These are phyloP conservation scores for Heteromurus nitidus DNA, from an alignment of 2,888 invertebrate species.

Conservation along the genomic window DNA sequence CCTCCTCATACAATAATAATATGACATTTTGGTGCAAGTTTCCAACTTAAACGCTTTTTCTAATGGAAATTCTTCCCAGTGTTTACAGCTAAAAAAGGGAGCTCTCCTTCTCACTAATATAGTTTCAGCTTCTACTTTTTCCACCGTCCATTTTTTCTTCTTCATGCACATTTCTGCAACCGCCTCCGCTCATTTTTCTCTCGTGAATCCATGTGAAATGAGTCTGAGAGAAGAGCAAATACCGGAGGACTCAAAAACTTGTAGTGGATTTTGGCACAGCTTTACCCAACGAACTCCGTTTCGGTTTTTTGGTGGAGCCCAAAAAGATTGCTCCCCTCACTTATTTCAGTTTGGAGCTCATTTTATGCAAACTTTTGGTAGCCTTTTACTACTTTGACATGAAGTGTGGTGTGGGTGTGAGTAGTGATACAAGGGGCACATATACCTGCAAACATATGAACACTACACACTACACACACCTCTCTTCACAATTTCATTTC, in stretches of 20 bases:
- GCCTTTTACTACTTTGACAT: conserved; percentile 3
- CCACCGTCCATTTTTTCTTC: too few species aligned
- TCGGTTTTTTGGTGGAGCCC: background rate
- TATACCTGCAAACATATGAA: background rate
- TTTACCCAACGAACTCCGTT: background rate
- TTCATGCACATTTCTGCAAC: too few species aligned
- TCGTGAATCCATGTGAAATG: background rate
- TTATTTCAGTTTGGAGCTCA: conserved; percentile 18
- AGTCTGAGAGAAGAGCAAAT: too few species aligned
- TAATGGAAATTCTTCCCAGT: too few species aligned
- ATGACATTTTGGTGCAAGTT: background rate
- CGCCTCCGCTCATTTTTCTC: too few species aligned
- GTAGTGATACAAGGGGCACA: background rate
- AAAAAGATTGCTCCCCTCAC: conserved; percentile 11
- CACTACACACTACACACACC: too few species aligned
- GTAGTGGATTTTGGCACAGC: background rate
- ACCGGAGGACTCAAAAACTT: background rate
- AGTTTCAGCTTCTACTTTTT: too few species aligned
- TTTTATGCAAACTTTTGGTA: background rate
- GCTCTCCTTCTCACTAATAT: too few species aligned
- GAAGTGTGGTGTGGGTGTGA: too few species aligned
- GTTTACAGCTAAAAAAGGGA: too few species aligned
- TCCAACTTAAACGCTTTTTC: too few species aligned
- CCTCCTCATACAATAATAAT: background rate
- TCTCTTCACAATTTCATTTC: too few species aligned